phyloP scores from a whole-genome alignment of 37 sponge, comb jelly and placozoan species.

The Ephydatia muelleri region DNA sequence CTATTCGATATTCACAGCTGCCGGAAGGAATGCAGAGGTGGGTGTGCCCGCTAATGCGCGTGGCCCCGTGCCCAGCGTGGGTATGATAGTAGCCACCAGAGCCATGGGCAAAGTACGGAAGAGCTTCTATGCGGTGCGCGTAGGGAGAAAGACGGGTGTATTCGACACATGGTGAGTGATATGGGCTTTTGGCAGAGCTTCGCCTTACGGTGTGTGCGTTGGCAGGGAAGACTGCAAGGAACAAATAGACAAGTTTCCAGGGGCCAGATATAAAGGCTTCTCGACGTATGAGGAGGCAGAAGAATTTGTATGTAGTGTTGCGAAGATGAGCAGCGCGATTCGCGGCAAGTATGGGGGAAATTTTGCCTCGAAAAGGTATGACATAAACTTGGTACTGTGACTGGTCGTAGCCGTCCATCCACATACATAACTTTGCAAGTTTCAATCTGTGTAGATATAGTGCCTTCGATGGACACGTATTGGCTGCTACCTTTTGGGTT shows the following conservation, averaged over 20 bases:
- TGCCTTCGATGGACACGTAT: no score
- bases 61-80: background rate
- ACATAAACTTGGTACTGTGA: background rate
- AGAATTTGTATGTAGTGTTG: slow-evolving; percentile 32
- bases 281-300: slow-evolving; percentile 50
- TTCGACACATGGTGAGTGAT: slow-evolving; percentile 64
- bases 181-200: no score
- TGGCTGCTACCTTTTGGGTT: no score
- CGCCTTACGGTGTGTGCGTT: background rate
- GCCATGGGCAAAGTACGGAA: slow-evolving; percentile 42
- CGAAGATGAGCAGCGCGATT: background rate
- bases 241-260: slow-evolving; percentile 69
- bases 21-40: background rate
- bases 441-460: no score
- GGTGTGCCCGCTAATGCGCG: background rate
- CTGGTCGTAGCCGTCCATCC: background rate
- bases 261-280: slow-evolving; percentile 78
- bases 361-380: slow-evolving; percentile 13
- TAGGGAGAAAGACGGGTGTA: slow-evolving; percentile 64
- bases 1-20: no score
- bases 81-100: background rate
- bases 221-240: slow-evolving; percentile 72
- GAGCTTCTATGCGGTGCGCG: slow-evolving; percentile 76
- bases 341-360: slow-evolving; percentile 11
- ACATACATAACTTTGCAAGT: no score